Conservation (phyloP, 2,113 vertebrate genomes). For the Prinia subflava region DNA sequence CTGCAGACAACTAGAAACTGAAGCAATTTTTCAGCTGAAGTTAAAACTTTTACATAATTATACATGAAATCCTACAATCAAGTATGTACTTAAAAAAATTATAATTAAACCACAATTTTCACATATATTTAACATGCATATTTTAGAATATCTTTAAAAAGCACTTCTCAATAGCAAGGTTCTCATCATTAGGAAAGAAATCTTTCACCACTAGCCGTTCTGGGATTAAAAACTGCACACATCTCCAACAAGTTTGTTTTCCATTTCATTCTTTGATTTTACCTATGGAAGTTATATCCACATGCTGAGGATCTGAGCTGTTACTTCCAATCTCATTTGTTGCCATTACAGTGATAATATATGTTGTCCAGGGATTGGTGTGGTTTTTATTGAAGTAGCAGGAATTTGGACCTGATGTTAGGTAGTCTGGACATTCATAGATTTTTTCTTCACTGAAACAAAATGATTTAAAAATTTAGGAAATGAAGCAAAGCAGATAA, state of each 20-base stretch:
- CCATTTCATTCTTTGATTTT: constrained; percentile 19
- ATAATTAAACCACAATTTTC: background rate
- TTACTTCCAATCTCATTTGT: constrained; percentile 82
- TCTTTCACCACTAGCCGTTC: background rate
- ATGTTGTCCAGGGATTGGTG: constrained; percentile 84
- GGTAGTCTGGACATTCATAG: constrained; percentile 89
- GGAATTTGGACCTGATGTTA: constrained; percentile 83
- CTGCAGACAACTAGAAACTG: background rate
- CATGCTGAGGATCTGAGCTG: constrained; percentile 76
- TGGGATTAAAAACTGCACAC: background rate
- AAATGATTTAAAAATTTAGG: background rate
- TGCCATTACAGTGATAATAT: constrained; percentile 87
- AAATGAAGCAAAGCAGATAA: background rate
- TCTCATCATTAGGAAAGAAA: background rate
- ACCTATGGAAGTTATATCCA: constrained; percentile 90
- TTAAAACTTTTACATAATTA: background rate
- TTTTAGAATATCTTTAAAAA: background rate
- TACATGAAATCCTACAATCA: background rate
- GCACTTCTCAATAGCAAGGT: background rate
- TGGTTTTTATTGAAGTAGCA: constrained; percentile 91
- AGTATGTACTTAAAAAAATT: background rate
- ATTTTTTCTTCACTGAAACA: constrained; percentile 73
- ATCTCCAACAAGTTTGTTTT: background rate
- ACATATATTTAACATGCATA: background rate
- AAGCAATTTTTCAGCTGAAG: background rate